These are phyloP conservation scores for Allolobophora icterica DNA, from an alignment of 2,888 invertebrate genomes.

Conservation along the genomic window DNA sequence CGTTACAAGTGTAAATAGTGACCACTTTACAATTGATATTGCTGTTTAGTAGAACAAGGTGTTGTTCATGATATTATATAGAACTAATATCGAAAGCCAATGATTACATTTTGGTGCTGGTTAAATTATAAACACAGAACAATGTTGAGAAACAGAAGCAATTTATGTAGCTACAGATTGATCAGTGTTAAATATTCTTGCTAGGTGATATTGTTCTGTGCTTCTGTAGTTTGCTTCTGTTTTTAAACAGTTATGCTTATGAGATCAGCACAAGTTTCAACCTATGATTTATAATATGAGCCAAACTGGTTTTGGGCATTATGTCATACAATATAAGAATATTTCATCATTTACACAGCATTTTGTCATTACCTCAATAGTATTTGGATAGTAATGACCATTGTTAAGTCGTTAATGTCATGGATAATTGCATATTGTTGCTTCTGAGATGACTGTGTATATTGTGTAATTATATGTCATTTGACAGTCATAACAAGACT, in stretches of 20 bases:
- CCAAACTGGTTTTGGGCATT: constrained; percentile 17
- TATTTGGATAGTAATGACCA: neutral
- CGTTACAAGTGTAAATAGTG: neutral
- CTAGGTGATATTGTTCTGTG: neutral
- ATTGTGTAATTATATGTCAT: neutral
- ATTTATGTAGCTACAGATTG: constrained; percentile 6
- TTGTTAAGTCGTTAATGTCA: neutral
- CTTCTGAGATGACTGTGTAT: neutral
- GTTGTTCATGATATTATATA: neutral
- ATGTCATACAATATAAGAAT: neutral
- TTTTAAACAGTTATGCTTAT: neutral
- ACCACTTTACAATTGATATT: constrained; percentile 17
- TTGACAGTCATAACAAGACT: neutral
- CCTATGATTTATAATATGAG: neutral
- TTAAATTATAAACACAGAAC: neutral
- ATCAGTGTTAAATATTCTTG: neutral
- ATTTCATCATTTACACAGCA: neutral
- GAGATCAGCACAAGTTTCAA: neutral
- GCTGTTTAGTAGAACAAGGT: constrained; percentile 9
- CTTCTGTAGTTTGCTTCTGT: constrained; percentile 17
- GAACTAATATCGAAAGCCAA: neutral
- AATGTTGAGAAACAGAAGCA: constrained; percentile 5
- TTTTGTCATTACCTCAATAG: neutral
- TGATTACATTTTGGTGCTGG: constrained; percentile 8
- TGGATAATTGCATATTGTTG: no score